These are phyloP conservation scores for Phylloscopus trochiloides DNA, from an alignment of 2,113 vertebrate genomes.

Conservation along the genomic window DNA sequence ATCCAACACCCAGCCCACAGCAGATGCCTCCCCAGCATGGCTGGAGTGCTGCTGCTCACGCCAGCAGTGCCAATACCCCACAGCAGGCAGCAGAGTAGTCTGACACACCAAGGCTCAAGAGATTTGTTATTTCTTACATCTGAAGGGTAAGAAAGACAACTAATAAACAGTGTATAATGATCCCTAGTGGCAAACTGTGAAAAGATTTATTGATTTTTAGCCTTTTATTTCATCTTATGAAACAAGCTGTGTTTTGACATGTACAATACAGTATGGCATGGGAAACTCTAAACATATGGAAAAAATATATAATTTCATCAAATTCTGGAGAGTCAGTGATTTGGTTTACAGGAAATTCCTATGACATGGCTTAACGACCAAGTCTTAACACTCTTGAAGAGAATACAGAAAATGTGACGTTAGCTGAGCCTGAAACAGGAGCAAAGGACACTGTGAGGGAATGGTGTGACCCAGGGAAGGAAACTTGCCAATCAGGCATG, in stretches of 20 bases:
- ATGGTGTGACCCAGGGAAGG: background rate
- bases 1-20: fast-evolving
- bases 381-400: background rate
- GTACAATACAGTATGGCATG: background rate
- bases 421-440: background rate
- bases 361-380: background rate
- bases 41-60: fast-evolving
- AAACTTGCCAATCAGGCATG: background rate
- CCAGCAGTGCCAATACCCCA: fast-evolving
- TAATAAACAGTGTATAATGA: background rate
- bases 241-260: background rate
- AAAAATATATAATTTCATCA: background rate
- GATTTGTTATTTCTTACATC: background rate
- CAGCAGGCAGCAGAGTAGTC: background rate
- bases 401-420: background rate
- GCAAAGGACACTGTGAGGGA: background rate
- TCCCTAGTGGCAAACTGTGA: background rate
- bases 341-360: background rate
- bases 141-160: background rate
- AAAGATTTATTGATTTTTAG: background rate
- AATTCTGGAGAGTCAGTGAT: background rate
- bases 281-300: background rate
- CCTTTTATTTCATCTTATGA: background rate
- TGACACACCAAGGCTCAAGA: background rate
- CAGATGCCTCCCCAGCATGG: background rate